Conservation (phyloP, 1,140 invertebrate genomes). For the Solenopsis invicta region DNA sequence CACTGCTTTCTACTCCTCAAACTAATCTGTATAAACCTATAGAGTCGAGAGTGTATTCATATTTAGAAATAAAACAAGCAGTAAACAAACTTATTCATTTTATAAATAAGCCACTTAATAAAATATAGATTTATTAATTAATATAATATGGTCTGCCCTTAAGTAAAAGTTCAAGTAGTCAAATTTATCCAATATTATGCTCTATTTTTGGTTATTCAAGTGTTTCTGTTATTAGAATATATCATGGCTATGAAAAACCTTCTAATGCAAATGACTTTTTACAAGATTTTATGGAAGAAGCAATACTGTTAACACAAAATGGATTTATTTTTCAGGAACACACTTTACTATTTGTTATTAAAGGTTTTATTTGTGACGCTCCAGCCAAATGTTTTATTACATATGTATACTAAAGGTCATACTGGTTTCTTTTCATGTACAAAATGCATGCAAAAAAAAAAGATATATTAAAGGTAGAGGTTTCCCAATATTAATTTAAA, state of each 20-base stretch:
- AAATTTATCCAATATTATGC: background rate
- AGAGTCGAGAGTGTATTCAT: constrained; percentile 8
- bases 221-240: constrained; percentile 2
- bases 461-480: constrained; percentile 2
- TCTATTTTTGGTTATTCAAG: background rate
- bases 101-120: background rate
- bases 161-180: background rate
- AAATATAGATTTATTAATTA: background rate
- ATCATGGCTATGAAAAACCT: constrained; percentile 5
- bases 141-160: background rate
- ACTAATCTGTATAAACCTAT: too few species aligned
- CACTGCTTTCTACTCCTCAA: background rate
- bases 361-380: background rate
- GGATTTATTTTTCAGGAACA: background rate
- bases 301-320: background rate
- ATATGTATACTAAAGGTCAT: constrained; percentile 7
- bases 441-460: constrained; percentile 1
- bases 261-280: constrained; percentile 11
- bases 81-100: too few species aligned
- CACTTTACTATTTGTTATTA: background rate
- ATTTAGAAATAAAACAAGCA: constrained; percentile 8
- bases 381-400: background rate
- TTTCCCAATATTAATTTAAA: background rate
- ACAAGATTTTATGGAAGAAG: constrained; percentile 3
- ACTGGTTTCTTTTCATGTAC: constrained; percentile 15